Evolutionary conservation across 2,888 invertebrate species (phyloP).

Genomic region (Nephrotoma flavescens): DNA sequence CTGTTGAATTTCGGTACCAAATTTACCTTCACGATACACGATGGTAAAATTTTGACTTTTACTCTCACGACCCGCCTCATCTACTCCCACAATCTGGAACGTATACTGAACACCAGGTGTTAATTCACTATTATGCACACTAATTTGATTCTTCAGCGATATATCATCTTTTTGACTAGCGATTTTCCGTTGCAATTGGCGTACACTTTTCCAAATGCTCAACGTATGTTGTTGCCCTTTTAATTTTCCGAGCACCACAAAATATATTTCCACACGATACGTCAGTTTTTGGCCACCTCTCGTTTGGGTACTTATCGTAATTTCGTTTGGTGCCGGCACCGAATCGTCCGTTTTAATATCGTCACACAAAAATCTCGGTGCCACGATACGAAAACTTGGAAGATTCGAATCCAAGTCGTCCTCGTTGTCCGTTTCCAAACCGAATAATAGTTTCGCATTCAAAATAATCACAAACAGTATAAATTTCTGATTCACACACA

Average conservation of each 20-base stretch:
- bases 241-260: neutral
- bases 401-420: neutral
- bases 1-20: neutral
- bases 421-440: neutral
- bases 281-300: neutral
- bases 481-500: neutral
- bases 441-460: neutral
- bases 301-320: slow-evolving; percentile 2
- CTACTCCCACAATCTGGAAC: neutral
- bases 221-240: neutral
- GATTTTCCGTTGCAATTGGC: neutral
- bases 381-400: slow-evolving; percentile 2
- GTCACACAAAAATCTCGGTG: slow-evolving; percentile 1
- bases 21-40: neutral
- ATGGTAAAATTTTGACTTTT: slow-evolving; percentile 3
- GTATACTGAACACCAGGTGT: neutral
- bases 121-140: neutral
- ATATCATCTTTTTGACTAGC: neutral
- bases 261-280: slow-evolving; percentile 1
- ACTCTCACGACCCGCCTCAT: neutral
- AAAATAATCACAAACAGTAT: neutral
- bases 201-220: neutral
- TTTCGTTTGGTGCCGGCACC: neutral
- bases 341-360: neutral
- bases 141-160: slow-evolving; percentile 2